Base-by-base conservation (phyloP, 2,797 vertebrate species). In the Champsocephalus esox region DNA sequence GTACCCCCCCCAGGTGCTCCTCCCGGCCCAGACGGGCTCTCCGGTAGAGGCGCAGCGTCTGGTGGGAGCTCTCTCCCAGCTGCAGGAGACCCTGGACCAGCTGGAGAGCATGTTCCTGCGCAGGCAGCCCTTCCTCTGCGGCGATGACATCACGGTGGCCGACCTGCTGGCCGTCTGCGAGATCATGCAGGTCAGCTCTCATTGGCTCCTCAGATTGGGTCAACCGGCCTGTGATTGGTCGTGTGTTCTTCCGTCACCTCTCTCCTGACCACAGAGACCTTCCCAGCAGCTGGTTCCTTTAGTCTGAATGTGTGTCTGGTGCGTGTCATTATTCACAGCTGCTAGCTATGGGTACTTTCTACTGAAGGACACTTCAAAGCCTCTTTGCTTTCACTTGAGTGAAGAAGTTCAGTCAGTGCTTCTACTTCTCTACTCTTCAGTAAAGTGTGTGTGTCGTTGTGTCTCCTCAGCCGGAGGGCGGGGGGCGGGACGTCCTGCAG, bases 91-190 rank as follows among this genome's bases (percentile, higher is more conserved):
- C 0, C 87, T 96, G 75, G 91, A 92, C 3, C 86, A 78, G 34
- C 82, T 95, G 88, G 93, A 95, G 73, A 57, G 83, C 54, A 95
- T 95, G 94, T 95, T 95, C 34, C 87, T 96, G 0, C 82, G 92
- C 54, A 66, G 89, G 2, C 90, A 94, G 77, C 66, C 93, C 1
- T 96, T 95, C 85, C 90, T 96, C 28, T 96, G 95, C 0, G 94
- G 94, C 0, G 91, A 95, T 55, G 94, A 95, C 87, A 83, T 96
- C 88, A 93, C 89, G 0, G 7, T 96, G 77, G 95, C 95, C 0
- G 95, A 96, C 82, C 88, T 96, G 72, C 88, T 95, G 5, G 94
- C 95, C 2, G 1, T 89, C 34, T 95, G 95, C 34, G 95, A 96
- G 80, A 78, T 96, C 73, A 95, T 85, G 94, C 95, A 96, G 95